Evolutionary conservation across 2,888 invertebrate genomes (phyloP).

Genomic region (Dasypogon diadema): DNA sequence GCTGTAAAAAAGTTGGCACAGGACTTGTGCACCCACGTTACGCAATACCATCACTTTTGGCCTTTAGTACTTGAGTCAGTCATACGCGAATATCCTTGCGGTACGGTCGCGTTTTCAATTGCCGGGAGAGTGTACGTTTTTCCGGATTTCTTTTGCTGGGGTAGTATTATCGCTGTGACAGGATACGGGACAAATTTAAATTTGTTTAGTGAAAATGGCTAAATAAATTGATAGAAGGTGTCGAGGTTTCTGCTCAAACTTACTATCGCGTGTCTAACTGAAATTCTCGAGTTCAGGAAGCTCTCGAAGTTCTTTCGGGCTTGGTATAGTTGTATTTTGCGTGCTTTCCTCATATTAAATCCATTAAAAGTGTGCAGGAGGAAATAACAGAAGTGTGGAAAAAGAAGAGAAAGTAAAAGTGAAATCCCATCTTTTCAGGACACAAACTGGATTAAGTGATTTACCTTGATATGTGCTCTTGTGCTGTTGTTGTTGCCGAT

Average conservation of each 20-base stretch:
- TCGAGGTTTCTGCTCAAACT: background rate
- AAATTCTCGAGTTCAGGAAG: no score
- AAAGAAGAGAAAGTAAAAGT: conserved; percentile 15
- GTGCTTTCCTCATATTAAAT: conserved; percentile 35
- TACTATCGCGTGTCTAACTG: background rate
- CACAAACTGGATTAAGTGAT: conserved; percentile 44
- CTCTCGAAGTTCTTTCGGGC: no score
- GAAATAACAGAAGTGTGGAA: conserved; percentile 13
- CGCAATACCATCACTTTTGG: conserved; percentile 26
- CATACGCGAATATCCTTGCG: conserved; percentile 43
- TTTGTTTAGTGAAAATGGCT: no score
- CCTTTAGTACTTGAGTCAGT: conserved; percentile 35
- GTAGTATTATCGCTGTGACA: no score
- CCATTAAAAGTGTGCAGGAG: conserved; percentile 13
- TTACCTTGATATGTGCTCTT: conserved; percentile 38
- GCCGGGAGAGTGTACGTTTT: background rate
- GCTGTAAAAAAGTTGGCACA: conserved; percentile 11
- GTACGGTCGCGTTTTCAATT: conserved; percentile 4
- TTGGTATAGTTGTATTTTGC: background rate
- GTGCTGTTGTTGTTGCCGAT: background rate
- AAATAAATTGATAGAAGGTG: no score
- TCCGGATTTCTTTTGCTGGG: background rate
- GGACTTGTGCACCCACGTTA: conserved; percentile 43
- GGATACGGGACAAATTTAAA: no score
- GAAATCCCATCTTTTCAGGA: conserved; percentile 1